phyloP scores from a whole-genome alignment of 2,888 invertebrate species.

The Sericinus montela region DNA sequence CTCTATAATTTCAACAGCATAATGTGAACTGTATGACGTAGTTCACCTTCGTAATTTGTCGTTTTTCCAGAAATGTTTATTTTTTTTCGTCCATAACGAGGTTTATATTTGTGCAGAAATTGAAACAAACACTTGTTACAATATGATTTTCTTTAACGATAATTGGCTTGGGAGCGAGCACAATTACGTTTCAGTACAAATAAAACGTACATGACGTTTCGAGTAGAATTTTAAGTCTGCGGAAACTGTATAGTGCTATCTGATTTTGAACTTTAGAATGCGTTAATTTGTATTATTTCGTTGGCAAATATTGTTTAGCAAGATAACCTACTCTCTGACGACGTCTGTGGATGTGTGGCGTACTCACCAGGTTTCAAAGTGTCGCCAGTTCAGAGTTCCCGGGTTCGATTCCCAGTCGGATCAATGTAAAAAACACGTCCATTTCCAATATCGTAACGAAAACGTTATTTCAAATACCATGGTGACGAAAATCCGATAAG shows the following conservation, averaged over 20 bases:
- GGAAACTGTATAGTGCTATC: slow-evolving; percentile 4
- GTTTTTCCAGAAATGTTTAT: slow-evolving; percentile 53
- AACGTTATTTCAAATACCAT: too few species aligned
- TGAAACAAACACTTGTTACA: slow-evolving; percentile 21
- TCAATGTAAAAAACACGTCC: too few species aligned
- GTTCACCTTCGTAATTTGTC: slow-evolving; percentile 63
- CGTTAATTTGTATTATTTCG: not conserved
- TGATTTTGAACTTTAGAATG: not conserved
- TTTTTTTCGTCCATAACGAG: slow-evolving; percentile 49
- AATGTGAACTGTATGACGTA: slow-evolving; percentile 41
- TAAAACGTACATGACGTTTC: slow-evolving; percentile 7
- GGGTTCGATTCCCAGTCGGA: too few species aligned
- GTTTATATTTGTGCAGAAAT: slow-evolving; percentile 20
- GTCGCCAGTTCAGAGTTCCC: too few species aligned
- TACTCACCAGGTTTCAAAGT: too few species aligned
- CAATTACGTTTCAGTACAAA: slow-evolving; percentile 9
- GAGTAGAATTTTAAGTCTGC: slow-evolving; percentile 8
- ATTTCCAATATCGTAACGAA: too few species aligned
- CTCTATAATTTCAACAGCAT: slow-evolving; percentile 43
- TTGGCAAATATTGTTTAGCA: not conserved
- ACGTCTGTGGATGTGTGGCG: too few species aligned
- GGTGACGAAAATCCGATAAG: too few species aligned
- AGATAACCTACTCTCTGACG: too few species aligned
- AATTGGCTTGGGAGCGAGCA: slow-evolving; percentile 36
- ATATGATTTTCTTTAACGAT: slow-evolving; percentile 31